Evolutionary conservation across 2,797 vertebrate genomes (phyloP).

Genomic region (Coreius guichenoti): DNA sequence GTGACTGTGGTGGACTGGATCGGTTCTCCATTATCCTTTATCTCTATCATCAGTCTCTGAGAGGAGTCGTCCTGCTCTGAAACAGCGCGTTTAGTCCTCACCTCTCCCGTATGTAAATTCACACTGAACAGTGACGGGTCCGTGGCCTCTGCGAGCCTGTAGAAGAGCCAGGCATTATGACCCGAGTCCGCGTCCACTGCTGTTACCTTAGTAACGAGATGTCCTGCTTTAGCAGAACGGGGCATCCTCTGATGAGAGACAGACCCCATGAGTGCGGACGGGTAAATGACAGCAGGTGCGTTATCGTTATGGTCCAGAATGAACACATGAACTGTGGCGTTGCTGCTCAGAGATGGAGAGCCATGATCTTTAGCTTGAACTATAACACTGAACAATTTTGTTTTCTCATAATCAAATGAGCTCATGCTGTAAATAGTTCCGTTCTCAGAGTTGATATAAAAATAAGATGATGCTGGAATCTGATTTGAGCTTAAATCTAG

Average conservation of each 20-base stretch:
- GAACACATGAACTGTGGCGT: conserved; percentile 75
- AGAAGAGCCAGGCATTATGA: conserved; percentile 86
- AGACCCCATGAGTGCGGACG: conserved; percentile 69
- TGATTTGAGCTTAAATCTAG: conserved; percentile 36
- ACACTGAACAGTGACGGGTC: conserved; percentile 80
- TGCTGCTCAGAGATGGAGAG: conserved; percentile 72
- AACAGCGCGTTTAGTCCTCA: conserved; percentile 78
- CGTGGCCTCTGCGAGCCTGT: conserved; percentile 76
- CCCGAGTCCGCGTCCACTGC: conserved; percentile 86
- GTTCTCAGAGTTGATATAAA: conserved; percentile 85
- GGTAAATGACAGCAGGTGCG: conserved; percentile 75
- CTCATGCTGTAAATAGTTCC: conserved; percentile 83
- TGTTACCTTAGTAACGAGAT: conserved; percentile 80
- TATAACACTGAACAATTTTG: conserved; percentile 74
- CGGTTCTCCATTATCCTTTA: conserved; percentile 76
- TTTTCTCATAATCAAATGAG: conserved; percentile 80
- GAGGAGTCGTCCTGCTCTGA: conserved; percentile 76
- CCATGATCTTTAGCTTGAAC: conserved; percentile 76
- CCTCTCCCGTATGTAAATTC: conserved; percentile 84
- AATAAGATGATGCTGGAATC: conserved; percentile 69
- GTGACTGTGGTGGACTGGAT: conserved; percentile 67
- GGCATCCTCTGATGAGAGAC: conserved; percentile 74
- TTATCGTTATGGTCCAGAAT: conserved; percentile 81
- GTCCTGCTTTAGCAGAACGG: conserved; percentile 70
- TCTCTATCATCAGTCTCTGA: conserved; percentile 77